Base-by-base conservation (phyloP, 2,113 vertebrate genomes). In the Proteles cristata region DNA sequence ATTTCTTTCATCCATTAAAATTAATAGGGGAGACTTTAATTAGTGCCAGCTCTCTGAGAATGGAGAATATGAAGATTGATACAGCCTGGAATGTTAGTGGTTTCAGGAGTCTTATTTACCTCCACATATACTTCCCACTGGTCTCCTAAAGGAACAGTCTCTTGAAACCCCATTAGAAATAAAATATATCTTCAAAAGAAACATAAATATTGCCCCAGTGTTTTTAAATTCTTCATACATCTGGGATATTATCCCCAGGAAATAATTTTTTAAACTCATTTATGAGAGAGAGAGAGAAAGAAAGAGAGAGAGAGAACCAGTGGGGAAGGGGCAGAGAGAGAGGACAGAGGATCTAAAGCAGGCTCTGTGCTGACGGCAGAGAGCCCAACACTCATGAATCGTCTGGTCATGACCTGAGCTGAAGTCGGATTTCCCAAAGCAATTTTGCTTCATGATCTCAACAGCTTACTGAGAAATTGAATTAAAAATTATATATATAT, bases 1-100 rank as follows among this genome's bases (percentile, higher is more conserved):
- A 76, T 31, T 86, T 97, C 55, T 94, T 94, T 89, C 33, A 90
- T 66, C 90, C 69, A 53, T 92, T 94, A 28, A 85, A 97, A 26
- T 43, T 35, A 93, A 66, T 71, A 50, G 12, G 23, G 15, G 35
- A 95, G 39, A 35, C 53, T 35, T 82, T 77, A 95, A 88, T 76
- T 63, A 83, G 58, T 55, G 35, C 53, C 39, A 63, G 26, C 8
- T 26, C 31, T 84, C 31, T 55, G 82, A 81, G 88, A 92, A n/a
- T 31, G 58, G 69, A 65, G 53, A 77, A 25, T 11, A 35, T 7
- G 61, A 85, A 93, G 43, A 61, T 9, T 31, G 53, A 39, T 48
- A 53, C 0, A 90, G 74, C 63, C 11, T 50, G 43, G 23, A 76
- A 71, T 39, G 43, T 74, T 26, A 53, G 4, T 74, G 35, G 19